phyloP scores from a whole-genome alignment of 2,113 vertebrate genomes.

The Oxyura jamaicensis region DNA sequence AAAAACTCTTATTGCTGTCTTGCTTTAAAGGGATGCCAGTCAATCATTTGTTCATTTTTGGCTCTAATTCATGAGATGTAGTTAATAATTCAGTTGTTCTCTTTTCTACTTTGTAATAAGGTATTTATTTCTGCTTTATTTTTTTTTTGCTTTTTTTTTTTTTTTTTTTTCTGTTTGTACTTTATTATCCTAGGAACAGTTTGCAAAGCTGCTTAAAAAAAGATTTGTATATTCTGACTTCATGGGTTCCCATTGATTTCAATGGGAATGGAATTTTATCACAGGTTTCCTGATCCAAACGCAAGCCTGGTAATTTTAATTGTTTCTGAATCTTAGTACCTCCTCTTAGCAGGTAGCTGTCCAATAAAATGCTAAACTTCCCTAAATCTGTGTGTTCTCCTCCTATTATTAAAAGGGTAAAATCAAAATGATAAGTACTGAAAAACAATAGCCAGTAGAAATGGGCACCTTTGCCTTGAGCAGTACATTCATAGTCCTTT shows the following conservation, averaged over 20 bases:
- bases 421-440: not conserved
- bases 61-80: not conserved
- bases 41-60: not conserved
- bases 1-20: not conserved
- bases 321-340: not conserved
- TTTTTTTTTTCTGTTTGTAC: not conserved
- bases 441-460: not conserved
- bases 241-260: not conserved
- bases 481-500: fast-evolving
- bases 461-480: not conserved
- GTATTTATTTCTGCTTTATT: not conserved
- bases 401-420: not conserved
- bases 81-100: not conserved
- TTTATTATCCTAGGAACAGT: not conserved
- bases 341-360: not conserved
- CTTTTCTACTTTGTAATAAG: not conserved
- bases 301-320: not conserved
- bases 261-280: not conserved
- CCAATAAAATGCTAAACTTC: not conserved
- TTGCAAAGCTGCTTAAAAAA: not conserved
- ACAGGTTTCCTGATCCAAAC: not conserved
- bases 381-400: not conserved
- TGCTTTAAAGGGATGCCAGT: not conserved
- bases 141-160: not conserved
- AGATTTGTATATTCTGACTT: not conserved